A percentile compares a stretch with the other conserved stretches of the same genome.
These are phyloP conservation scores for Coreoperca whiteheadi DNA, from an alignment of 2,113 vertebrate genomes.

Conservation along the genomic window DNA sequence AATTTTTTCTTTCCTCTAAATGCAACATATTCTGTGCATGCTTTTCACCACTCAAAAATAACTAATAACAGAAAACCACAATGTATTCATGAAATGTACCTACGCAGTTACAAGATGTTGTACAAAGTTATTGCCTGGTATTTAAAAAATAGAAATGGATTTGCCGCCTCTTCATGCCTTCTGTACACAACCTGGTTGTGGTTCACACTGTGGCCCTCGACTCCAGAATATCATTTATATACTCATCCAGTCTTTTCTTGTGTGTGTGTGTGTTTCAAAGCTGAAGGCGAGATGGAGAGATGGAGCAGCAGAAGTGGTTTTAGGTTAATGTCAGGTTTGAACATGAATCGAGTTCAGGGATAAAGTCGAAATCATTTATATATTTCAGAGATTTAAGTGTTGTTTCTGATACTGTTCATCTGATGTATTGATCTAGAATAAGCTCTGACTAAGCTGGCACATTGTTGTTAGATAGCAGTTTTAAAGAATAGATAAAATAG, in stretches of 20 bases:
- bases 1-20: background rate
- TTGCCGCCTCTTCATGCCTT: slow-evolving; percentile 42
- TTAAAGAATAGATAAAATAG: slow-evolving; percentile 33
- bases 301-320: slow-evolving; percentile 11
- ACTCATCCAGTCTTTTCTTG: slow-evolving; percentile 7
- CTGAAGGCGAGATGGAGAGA: background rate
- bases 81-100: slow-evolving; percentile 13
- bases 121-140: slow-evolving; percentile 8
- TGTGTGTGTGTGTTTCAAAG: slow-evolving; percentile 19
- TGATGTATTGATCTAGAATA: slow-evolving; percentile 29
- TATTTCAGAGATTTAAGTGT: slow-evolving; percentile 10
- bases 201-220: slow-evolving; percentile 24
- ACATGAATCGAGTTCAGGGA: slow-evolving; percentile 26
- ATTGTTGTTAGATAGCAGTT: slow-evolving; percentile 30
- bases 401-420: slow-evolving; percentile 14
- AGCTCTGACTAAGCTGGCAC: background rate
- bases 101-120: slow-evolving; percentile 13
- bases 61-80: background rate
- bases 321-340: slow-evolving; percentile 43
- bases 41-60: background rate
- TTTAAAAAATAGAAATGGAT: slow-evolving; percentile 25
- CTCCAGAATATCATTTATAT: slow-evolving; percentile 45
- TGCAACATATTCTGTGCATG: background rate
- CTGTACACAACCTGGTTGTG: slow-evolving; percentile 34
- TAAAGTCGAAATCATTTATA: slow-evolving; percentile 14